Conservation (phyloP, 1,140 invertebrate genomes). For the Pseudomyrmex concolor region DNA sequence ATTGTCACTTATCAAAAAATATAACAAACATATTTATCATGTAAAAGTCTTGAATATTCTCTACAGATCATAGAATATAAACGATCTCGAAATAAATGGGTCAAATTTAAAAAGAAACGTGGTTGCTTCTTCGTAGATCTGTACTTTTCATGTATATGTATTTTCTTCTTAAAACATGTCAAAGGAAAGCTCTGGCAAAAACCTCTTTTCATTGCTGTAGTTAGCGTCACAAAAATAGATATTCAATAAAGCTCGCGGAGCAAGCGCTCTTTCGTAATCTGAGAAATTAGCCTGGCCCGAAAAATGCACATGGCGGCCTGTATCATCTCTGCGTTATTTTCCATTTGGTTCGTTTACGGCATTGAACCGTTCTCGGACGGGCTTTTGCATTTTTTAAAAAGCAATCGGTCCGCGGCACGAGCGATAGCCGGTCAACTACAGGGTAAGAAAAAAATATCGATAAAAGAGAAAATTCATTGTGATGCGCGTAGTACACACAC, state of each 20-base stretch:
- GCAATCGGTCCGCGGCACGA: slow-evolving; percentile 9
- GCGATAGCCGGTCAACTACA: slow-evolving; percentile 11
- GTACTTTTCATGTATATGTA: no score
- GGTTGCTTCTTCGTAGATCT: no score
- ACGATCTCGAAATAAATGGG: background rate
- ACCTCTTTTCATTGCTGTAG: background rate
- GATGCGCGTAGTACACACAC: background rate
- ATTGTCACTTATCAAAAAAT: no score
- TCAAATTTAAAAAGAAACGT: background rate
- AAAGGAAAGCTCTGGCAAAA: background rate
- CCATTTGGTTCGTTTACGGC: slow-evolving; percentile 18
- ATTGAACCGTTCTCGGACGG: slow-evolving; percentile 2
- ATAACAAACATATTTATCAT: no score
- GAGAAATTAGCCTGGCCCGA: background rate
- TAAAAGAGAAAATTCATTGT: background rate
- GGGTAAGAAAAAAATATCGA: slow-evolving; percentile 7
- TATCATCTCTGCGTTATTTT: slow-evolving; percentile 22
- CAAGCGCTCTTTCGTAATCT: slow-evolving; percentile 12
- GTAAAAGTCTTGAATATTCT: no score
- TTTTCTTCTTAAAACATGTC: no score
- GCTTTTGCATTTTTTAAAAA: slow-evolving; percentile 53
- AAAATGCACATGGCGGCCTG: background rate
- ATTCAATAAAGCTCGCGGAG: slow-evolving; percentile 26
- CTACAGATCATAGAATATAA: no score
- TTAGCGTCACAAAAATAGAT: slow-evolving; percentile 29